A percentile compares a stretch with the other conserved stretches of the same genome.
phyloP scores from a whole-genome alignment of 2,888 invertebrate genomes.

The Gnatocerus cornutus region DNA sequence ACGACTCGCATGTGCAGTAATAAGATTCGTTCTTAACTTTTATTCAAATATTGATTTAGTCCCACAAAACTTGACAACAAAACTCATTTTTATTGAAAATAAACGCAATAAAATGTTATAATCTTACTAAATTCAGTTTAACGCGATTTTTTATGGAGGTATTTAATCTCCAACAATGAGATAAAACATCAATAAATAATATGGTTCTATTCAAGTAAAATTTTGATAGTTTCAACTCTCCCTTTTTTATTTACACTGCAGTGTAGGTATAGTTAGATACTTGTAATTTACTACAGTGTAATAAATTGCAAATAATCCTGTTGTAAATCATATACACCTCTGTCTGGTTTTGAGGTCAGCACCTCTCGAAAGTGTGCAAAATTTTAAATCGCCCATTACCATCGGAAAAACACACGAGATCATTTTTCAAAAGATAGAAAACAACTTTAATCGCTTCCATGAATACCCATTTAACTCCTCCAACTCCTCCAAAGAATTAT shows the following conservation, averaged over 20 bases:
- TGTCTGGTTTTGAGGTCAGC: conserved; percentile 36
- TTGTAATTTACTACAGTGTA: conserved; percentile 33
- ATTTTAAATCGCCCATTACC: conserved; percentile 12
- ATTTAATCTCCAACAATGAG: conserved; percentile 17
- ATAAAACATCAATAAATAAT: conserved; percentile 21
- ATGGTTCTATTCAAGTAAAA: neutral
- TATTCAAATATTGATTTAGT: conserved; percentile 12
- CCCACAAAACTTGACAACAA: neutral
- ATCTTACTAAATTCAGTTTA: too few relatives aligned
- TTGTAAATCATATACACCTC: conserved; percentile 29
- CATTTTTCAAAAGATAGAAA: neutral
- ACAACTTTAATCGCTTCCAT: neutral
- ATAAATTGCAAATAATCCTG: conserved; percentile 42
- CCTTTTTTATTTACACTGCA: conserved; percentile 2
- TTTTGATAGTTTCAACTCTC: conserved; percentile 8
- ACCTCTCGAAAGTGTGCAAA: conserved; percentile 30
- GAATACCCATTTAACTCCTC: conserved; percentile 9
- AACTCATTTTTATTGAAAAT: too few relatives aligned
- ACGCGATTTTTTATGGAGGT: conserved; percentile 11
- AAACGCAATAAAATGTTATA: too few relatives aligned
- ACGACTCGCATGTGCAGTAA: conserved; percentile 6
- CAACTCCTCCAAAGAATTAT: conserved; percentile 8
- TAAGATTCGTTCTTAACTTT: neutral
- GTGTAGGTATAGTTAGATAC: neutral
- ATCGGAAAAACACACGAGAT: conserved; percentile 9